A percentile compares a stretch with the other conserved stretches of the same genome.
These are phyloP conservation scores for Probosciger aterrimus DNA, from an alignment of 2,113 vertebrate genomes.

Conservation along the genomic window DNA sequence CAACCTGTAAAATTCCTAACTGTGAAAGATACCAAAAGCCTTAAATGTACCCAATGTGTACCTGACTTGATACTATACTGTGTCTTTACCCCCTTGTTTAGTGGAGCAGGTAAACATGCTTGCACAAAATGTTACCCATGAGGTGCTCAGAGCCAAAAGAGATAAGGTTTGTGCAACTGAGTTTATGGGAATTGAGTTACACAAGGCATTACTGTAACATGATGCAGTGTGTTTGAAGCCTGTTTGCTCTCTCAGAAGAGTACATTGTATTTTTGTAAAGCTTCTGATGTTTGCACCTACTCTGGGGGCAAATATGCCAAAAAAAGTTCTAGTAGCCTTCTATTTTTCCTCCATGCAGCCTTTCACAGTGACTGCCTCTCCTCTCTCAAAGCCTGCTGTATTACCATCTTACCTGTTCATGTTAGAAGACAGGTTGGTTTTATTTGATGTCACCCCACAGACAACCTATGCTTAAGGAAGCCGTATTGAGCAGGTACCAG, in stretches of 20 bases:
- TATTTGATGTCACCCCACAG: not conserved
- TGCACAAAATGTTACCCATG: not conserved
- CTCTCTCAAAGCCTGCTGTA: not conserved
- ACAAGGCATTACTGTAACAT: not conserved
- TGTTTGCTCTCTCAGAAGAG: not conserved
- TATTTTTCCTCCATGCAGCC: not conserved
- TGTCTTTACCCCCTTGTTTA: not conserved
- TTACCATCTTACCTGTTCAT: not conserved
- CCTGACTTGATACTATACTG: not conserved
- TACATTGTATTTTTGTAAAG: not conserved
- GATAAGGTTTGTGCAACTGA: not conserved
- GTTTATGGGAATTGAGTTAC: constrained; percentile 25
- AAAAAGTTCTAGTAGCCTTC: not conserved
- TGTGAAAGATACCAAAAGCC: not conserved
- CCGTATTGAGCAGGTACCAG: not conserved
- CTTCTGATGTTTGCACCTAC: not conserved
- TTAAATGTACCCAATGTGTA: not conserved
- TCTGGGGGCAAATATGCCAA: not conserved
- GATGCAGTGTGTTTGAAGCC: not conserved
- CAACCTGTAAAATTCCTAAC: not conserved
- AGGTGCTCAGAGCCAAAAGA: not conserved
- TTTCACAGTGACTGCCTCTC: not conserved
- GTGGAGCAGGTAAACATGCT: not conserved
- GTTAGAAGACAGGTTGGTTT: not conserved
- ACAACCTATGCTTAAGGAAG: not conserved